These are phyloP conservation scores for Bombycilla garrulus DNA, from an alignment of 2,113 vertebrate genomes.

Conservation along the genomic window DNA sequence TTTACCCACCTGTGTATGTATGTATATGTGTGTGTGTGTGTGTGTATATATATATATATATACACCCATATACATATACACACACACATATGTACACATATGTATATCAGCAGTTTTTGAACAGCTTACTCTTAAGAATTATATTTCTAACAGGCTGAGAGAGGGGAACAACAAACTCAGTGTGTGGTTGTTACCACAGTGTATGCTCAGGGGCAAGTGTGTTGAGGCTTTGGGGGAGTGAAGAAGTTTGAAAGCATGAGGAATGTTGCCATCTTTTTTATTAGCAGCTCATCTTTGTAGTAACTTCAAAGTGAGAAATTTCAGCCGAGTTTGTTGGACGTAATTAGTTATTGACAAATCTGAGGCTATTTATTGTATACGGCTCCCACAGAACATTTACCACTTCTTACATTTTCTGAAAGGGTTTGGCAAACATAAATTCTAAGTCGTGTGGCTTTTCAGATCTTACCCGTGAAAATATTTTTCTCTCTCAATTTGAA, in stretches of 20 bases:
- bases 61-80: rapidly evolving
- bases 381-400: neutral
- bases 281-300: neutral
- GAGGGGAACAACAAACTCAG: neutral
- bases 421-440: neutral
- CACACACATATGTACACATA: too few species aligned
- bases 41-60: rapidly evolving
- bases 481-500: neutral
- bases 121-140: neutral
- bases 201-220: neutral
- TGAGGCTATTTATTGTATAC: neutral
- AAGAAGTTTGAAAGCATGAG: neutral
- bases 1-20: neutral
- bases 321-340: rapidly evolving
- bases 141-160: neutral
- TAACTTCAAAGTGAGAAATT: neutral
- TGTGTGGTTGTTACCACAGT: neutral
- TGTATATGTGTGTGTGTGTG: neutral
- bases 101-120: neutral
- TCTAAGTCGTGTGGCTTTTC: neutral
- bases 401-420: neutral
- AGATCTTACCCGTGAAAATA: neutral
- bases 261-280: neutral
- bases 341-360: neutral
- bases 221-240: rapidly evolving